Evolutionary conservation across 2,113 vertebrate genomes (phyloP).

Genomic region (Pelvicachromis taeniatus): DNA sequence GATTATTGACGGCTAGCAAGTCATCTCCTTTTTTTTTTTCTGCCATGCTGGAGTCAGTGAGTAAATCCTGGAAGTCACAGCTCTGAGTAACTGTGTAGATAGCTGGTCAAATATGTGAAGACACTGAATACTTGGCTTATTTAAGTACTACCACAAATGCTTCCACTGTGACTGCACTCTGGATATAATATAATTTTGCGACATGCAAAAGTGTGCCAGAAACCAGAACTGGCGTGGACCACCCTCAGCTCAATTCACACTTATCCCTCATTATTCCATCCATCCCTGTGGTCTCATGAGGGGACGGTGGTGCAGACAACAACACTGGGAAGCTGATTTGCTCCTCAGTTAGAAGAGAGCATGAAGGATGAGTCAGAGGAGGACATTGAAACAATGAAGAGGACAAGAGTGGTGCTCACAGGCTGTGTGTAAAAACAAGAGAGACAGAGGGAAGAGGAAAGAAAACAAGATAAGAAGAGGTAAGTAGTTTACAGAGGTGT

Average conservation of each 20-base stretch:
- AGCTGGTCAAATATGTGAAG: neutral
- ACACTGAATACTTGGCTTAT: neutral
- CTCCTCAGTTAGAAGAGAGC: conserved; percentile 13
- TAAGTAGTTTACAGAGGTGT: conserved; percentile 26
- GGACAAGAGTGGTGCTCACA: neutral
- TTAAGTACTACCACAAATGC: neutral
- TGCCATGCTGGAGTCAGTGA: neutral
- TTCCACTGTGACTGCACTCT: neutral
- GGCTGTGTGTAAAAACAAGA: neutral
- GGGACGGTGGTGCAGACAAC: neutral
- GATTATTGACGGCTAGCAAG: neutral
- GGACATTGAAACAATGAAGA: conserved; percentile 24
- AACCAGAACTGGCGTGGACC: neutral
- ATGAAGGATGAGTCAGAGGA: conserved; percentile 14
- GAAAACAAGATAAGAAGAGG: conserved; percentile 20
- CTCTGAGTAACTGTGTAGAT: neutral
- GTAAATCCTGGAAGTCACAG: neutral
- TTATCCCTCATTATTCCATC: conserved; percentile 23
- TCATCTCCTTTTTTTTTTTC: neutral
- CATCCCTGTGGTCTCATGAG: neutral
- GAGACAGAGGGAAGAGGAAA: neutral
- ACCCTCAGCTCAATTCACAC: neutral
- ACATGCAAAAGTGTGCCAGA: neutral
- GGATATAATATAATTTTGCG: neutral
- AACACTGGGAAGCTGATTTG: conserved; percentile 7